Evolutionary conservation across 2,888 invertebrate species (phyloP), one percentile per base, ranked within the genome.

Genomic region (Drosophila algonquin): DNA sequence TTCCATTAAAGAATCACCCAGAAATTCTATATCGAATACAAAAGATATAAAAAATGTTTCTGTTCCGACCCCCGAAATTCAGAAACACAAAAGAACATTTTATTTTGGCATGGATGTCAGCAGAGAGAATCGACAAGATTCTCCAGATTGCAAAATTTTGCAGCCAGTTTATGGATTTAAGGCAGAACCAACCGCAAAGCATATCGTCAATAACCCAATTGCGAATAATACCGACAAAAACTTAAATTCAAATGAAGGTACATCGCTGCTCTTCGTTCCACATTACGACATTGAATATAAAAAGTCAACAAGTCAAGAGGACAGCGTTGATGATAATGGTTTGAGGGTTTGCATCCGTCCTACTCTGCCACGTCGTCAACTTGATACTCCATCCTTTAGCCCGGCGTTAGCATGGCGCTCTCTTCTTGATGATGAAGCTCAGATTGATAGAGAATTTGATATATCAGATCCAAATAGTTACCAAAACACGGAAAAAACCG

Each of bases 321-420:
- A 91, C 48, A 67, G 46, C 45, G 93, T 93, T 8, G 90, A 91
- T 54, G 93, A 93, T 0, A 93, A 94, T 56, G 96, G 95, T 55
- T 95, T 97, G 61, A 95, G 95, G 27, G 92, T 97, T 59, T 94
- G 95, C 69, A 92, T 97, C 63, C 94, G 96, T 0, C 97, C 97
- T 0, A 96, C 96, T 0, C 90, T 97, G 75, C 97, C 97, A 1
- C 96, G 96, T 89, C 95, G 96, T 76, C 95, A 95, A 85, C 93
- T 95, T 32, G 95, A 95, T 75, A 94, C 96, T 58, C 96, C 97
- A 0, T 93, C 96, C 64, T 97, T 97, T 92, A 97, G 96, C 1
- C 97, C 97, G 0, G 95, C 95, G 0, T 95, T 96, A 0, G 97
- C 97, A 0, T 97, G 97, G 97, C 94, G 95, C 73, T 94, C 96